Evolutionary conservation across 2,888 invertebrate species (phyloP).

Genomic region (Parthenolecanium corni): DNA sequence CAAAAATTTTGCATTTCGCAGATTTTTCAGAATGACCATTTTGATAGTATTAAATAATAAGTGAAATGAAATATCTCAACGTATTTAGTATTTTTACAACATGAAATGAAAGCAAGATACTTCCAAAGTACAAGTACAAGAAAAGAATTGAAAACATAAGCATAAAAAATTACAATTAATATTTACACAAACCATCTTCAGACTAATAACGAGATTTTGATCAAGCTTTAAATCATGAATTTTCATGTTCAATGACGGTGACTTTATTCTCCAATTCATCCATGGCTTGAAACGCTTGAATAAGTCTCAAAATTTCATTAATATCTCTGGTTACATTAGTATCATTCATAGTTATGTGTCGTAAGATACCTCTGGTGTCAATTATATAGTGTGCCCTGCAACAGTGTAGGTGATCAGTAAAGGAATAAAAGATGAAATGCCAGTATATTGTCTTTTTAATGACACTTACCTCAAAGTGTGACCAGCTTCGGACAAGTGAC

Average conservation of each 20-base stretch:
- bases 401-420: constrained; percentile 27
- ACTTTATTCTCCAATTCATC: constrained; percentile 62
- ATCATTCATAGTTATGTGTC: constrained; percentile 95
- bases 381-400: constrained; percentile 81
- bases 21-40: too few species aligned
- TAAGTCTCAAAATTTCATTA: constrained; percentile 81
- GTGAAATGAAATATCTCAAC: too few species aligned
- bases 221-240: background rate
- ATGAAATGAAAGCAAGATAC: background rate
- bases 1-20: too few species aligned
- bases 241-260: background rate
- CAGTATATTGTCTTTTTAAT: background rate
- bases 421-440: constrained; percentile 3
- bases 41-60: too few species aligned
- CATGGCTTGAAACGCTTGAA: constrained; percentile 90
- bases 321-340: constrained; percentile 84
- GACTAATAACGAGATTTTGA: too few species aligned
- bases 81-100: background rate
- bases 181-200: too few species aligned
- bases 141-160: background rate
- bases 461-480: constrained; percentile 58
- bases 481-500: constrained; percentile 80
- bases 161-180: background rate
- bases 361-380: constrained; percentile 71
- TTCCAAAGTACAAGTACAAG: background rate